Percentiles rank a stretch among this genome's conserved stretches.
These are phyloP conservation scores for Stylophora pistillata DNA, from an alignment of 64 coral and sea anemone species.

Conservation along the genomic window DNA sequence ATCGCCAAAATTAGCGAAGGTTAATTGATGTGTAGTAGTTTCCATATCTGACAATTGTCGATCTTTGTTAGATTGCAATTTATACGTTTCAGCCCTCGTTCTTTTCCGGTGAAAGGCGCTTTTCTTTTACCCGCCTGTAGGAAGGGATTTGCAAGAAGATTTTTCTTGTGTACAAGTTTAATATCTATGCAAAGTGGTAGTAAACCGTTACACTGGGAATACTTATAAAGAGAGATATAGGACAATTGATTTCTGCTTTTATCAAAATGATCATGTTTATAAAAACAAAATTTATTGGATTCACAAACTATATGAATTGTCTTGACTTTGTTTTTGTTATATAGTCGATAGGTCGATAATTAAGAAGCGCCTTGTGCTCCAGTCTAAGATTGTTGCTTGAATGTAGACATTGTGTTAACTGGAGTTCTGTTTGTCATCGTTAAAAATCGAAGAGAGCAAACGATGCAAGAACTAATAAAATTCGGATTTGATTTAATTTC, in stretches of 20 bases:
- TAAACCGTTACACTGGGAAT: background rate
- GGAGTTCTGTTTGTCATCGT: background rate
- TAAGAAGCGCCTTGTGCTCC: background rate
- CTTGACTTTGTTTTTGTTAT: slow-evolving; percentile 31
- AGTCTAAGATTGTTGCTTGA: background rate
- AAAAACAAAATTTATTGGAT: slow-evolving; percentile 57
- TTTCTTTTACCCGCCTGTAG: background rate
- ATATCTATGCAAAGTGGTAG: background rate
- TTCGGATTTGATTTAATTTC: slow-evolving; percentile 63
- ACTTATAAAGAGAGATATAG: background rate
- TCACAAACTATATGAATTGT: slow-evolving; percentile 27
- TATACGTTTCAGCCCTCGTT: background rate
- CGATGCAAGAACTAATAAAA: slow-evolving; percentile 43
- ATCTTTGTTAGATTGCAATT: slow-evolving; percentile 69
- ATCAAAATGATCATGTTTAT: slow-evolving; percentile 44
- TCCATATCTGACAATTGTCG: slow-evolving; percentile 69
- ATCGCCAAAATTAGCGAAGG: slow-evolving; percentile 71
- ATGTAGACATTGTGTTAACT: slow-evolving; percentile 16
- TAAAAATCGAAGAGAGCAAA: slow-evolving; percentile 10
- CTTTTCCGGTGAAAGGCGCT: slow-evolving; percentile 27
- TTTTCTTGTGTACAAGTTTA: background rate
- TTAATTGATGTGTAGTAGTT: slow-evolving; percentile 72
- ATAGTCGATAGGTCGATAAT: background rate
- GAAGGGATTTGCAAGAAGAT: background rate
- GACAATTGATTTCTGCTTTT: slow-evolving; percentile 13